These are phyloP conservation scores for Grapholita molesta DNA, from an alignment of 1,140 invertebrate genomes.

Conservation along the genomic window DNA sequence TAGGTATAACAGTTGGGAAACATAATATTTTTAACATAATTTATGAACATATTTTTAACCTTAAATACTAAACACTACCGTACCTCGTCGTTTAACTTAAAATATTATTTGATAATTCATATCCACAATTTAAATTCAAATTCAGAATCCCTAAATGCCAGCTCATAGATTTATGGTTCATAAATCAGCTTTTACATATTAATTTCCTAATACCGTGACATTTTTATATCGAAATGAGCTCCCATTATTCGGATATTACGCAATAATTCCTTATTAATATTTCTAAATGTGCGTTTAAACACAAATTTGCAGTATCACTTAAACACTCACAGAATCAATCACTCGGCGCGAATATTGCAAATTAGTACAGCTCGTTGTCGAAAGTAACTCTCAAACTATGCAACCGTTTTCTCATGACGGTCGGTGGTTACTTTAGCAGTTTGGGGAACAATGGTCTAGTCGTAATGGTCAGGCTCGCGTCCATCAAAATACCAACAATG, in stretches of 20 bases:
- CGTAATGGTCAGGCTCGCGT: slow-evolving; percentile 62
- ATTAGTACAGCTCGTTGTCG: slow-evolving; percentile 54
- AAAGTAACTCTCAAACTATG: slow-evolving; percentile 60
- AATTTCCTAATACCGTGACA: slow-evolving; percentile 5
- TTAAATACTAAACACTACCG: no score
- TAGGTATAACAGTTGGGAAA: no score
- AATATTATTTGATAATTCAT: slow-evolving; percentile 1
- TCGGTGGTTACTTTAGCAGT: slow-evolving; percentile 62
- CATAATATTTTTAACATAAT: no score
- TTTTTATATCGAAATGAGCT: slow-evolving; percentile 1
- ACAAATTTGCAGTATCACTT: background rate
- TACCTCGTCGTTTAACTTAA: background rate
- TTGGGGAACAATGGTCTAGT: slow-evolving; percentile 45
- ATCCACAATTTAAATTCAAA: slow-evolving; percentile 5
- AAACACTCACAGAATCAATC: background rate
- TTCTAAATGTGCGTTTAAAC: background rate
- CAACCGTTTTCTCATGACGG: slow-evolving; percentile 61
- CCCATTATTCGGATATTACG: background rate
- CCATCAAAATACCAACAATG: slow-evolving; percentile 56
- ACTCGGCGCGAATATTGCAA: slow-evolving; percentile 33
- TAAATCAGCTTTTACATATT: slow-evolving; percentile 15
- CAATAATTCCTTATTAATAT: background rate
- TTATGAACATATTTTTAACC: no score
- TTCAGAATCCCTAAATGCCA: background rate
- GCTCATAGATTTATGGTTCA: background rate